Evolutionary conservation across 2,113 vertebrate species (phyloP).

Genomic region (Hippocampus barbouri): DNA sequence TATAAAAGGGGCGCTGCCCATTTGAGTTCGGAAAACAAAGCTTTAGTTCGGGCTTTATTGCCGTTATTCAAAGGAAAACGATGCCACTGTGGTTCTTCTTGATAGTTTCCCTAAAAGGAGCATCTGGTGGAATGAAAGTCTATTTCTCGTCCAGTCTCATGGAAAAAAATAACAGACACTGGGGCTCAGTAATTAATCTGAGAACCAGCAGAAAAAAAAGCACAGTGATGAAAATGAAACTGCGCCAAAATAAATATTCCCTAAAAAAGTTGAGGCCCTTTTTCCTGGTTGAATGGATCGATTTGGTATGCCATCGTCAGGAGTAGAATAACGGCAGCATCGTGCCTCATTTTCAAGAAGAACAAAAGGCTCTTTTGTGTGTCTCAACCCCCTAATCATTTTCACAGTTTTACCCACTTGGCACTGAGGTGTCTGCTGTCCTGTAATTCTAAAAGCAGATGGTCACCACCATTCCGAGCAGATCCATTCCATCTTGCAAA

Average conservation of each 20-base stretch:
- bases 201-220: background rate
- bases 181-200: background rate
- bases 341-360: background rate
- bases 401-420: conserved; percentile 36
- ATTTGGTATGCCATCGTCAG: background rate
- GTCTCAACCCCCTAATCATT: conserved; percentile 20
- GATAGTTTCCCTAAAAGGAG: background rate
- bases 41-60: background rate
- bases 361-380: conserved; percentile 35
- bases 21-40: background rate
- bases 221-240: background rate
- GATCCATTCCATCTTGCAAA: conserved; percentile 16
- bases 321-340: background rate
- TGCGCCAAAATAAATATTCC: background rate
- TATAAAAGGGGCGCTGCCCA: background rate
- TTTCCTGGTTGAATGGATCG: background rate
- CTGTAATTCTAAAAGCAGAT: conserved; percentile 46
- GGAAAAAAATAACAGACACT: background rate
- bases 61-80: background rate
- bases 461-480: conserved; percentile 18
- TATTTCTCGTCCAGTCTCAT: background rate
- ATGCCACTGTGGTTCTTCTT: background rate
- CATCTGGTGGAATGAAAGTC: background rate
- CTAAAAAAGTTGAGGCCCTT: background rate
- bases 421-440: conserved; percentile 24